These are phyloP conservation scores for Enteromius trimaculatus DNA, from an alignment of 2,797 vertebrate genomes.

Conservation along the genomic window DNA sequence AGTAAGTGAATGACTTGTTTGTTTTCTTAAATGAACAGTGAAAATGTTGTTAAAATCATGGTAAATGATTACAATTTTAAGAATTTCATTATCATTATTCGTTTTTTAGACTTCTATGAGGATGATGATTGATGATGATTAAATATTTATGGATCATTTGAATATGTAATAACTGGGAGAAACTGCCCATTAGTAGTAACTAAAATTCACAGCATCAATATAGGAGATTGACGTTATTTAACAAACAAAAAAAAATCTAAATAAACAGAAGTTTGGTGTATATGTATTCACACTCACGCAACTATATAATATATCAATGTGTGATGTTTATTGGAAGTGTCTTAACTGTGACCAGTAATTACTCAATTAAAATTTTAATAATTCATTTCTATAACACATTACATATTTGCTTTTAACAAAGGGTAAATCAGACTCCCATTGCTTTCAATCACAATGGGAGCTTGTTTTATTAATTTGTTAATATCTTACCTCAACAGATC, in stretches of 20 bases:
- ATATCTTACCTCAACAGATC: slow-evolving; percentile 70
- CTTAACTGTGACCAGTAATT: too few species aligned
- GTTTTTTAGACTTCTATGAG: neutral
- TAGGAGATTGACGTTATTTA: neutral
- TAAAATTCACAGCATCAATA: neutral
- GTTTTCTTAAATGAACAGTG: neutral
- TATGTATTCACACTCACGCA: neutral
- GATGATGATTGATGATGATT: neutral
- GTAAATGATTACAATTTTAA: neutral
- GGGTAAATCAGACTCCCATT: neutral
- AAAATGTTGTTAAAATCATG: neutral
- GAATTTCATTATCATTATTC: neutral
- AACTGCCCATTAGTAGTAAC: neutral
- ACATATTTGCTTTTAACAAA: neutral
- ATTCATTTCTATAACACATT: neutral
- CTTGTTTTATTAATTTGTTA: neutral
- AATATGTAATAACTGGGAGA: neutral
- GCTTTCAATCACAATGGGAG: neutral
- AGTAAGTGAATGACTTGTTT: slow-evolving; percentile 72
- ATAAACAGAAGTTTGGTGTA: neutral
- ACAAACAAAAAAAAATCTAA: neutral
- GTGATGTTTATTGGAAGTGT: too few species aligned
- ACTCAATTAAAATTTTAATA: neutral
- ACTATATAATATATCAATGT: too few species aligned
- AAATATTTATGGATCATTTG: neutral